Evolutionary conservation across 1,140 invertebrate genomes (phyloP).

Genomic region (Asbolus verrucosus): DNA sequence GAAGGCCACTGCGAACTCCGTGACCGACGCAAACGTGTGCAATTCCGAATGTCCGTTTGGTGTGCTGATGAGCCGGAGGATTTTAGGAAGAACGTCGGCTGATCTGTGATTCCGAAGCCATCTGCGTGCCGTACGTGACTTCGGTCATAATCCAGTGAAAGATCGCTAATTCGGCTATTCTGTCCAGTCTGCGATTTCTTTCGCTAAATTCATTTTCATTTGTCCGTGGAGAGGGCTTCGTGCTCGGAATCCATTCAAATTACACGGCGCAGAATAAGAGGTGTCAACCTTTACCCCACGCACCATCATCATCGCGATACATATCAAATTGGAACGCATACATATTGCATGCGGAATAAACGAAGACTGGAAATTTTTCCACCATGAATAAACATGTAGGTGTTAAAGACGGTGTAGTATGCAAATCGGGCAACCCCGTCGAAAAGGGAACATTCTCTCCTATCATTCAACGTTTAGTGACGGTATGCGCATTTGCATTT

Average conservation of each 20-base stretch:
- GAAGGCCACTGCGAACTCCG: too few relatives aligned
- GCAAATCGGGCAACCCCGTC: conserved; percentile 5
- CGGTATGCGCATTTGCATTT: conserved; percentile 15
- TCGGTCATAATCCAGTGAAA: conserved; percentile 58
- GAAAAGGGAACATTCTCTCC: conserved; percentile 21
- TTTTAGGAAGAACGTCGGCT: conserved; percentile 19
- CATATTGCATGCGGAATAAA: too few relatives aligned
- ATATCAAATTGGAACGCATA: too few relatives aligned
- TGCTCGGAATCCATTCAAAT: conserved; percentile 46
- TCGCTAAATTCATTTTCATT: conserved; percentile 61
- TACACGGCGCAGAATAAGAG: conserved; percentile 19
- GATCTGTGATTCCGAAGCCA: conserved; percentile 53
- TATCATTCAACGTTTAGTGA: conserved; percentile 27
- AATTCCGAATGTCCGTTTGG: not conserved
- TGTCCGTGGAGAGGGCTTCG: conserved; percentile 56
- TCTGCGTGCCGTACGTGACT: conserved; percentile 56
- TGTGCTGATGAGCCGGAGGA: conserved; percentile 25
- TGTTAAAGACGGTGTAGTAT: conserved; percentile 14
- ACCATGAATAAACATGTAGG: conserved; percentile 32
- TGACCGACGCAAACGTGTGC: too few relatives aligned
- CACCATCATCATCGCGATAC: too few relatives aligned
- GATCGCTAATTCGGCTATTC: conserved; percentile 62
- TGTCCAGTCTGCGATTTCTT: conserved; percentile 62
- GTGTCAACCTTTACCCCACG: too few relatives aligned
- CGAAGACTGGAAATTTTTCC: conserved; percentile 16